Conservation (phyloP, 2,113 vertebrate species). For the Neotoma lepida region DNA sequence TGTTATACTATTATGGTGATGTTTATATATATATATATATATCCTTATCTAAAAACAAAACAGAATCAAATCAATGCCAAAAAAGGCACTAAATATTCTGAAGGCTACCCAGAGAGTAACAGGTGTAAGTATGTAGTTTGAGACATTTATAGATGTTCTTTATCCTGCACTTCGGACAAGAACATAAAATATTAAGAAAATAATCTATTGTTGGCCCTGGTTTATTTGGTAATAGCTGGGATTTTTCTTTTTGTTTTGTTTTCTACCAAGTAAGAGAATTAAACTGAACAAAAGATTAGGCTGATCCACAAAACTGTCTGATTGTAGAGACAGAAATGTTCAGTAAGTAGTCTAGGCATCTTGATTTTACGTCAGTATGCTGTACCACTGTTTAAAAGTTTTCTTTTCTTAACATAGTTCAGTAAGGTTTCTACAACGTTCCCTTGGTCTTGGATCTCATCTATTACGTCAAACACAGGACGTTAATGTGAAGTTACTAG, state of each 20-base stretch:
- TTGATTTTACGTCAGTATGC: background rate
- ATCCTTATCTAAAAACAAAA: slow-evolving; percentile 52
- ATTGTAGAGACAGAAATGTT: background rate
- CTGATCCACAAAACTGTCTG: slow-evolving; percentile 30
- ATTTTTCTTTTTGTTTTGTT: background rate
- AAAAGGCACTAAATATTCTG: slow-evolving; percentile 43
- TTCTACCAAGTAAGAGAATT: slow-evolving; percentile 40
- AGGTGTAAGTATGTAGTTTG: background rate
- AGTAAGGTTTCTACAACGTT: slow-evolving; percentile 36
- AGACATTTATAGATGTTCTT: slow-evolving; percentile 22
- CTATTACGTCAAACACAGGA: slow-evolving; percentile 49
- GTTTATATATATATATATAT: background rate
- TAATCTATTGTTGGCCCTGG: background rate
- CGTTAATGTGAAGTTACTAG: slow-evolving; percentile 67
- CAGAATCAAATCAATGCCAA: slow-evolving; percentile 49
- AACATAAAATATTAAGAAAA: slow-evolving; percentile 51
- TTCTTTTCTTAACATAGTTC: slow-evolving; percentile 45
- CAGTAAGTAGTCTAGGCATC: background rate
- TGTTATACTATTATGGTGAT: background rate
- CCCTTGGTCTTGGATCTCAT: slow-evolving; percentile 44
- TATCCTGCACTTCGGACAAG: background rate
- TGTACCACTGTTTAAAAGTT: background rate
- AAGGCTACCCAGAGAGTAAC: slow-evolving; percentile 25
- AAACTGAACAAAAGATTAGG: slow-evolving; percentile 6
- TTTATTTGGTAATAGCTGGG: slow-evolving; percentile 44